Percentiles rank a stretch among this genome's conserved stretches.
phyloP scores from a whole-genome alignment of 2,797 vertebrate genomes.

The Spondyliosoma cantharus region DNA sequence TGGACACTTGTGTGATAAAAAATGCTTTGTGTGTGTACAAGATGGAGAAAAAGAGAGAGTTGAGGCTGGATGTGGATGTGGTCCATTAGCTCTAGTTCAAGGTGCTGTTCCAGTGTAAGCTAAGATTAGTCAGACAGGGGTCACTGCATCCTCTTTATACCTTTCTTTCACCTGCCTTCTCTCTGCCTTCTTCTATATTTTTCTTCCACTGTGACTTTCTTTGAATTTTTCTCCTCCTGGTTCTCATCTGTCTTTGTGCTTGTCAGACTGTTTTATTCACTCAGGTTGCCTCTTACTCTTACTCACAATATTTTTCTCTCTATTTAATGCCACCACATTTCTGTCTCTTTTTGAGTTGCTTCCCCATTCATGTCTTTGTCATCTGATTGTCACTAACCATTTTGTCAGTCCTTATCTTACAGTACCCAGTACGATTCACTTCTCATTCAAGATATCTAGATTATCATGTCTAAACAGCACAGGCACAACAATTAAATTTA shows the following conservation, averaged over 20 bases:
- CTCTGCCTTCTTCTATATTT: conserved; percentile 16
- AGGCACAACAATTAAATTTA: conserved; percentile 12
- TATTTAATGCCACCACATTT: conserved; percentile 6
- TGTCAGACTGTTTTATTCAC: conserved; percentile 28
- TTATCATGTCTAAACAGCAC: conserved; percentile 23
- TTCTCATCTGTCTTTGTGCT: conserved; percentile 30
- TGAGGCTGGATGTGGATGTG: conserved; percentile 43
- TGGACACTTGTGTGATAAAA: conserved; percentile 6
- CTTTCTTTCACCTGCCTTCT: conserved; percentile 45
- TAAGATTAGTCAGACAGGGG: conserved; percentile 66
- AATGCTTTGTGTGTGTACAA: conserved; percentile 11
- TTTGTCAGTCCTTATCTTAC: conserved; percentile 27
- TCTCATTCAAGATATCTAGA: conserved; percentile 31
- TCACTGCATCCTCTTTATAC: conserved; percentile 63
- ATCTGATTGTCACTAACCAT: background rate
- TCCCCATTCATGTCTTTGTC: conserved; percentile 8
- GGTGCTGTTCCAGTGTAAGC: conserved; percentile 48
- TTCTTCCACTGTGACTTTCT: conserved; percentile 32
- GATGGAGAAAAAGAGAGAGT: conserved; percentile 20
- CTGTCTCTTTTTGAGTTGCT: background rate
- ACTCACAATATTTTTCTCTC: conserved; percentile 10
- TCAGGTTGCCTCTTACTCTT: conserved; percentile 28
- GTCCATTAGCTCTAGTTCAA: conserved; percentile 69
- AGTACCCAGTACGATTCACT: background rate
- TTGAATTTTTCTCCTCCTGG: conserved; percentile 5